phyloP scores from a whole-genome alignment of 2,797 vertebrate genomes.

The Neosilurus hyrtlii region DNA sequence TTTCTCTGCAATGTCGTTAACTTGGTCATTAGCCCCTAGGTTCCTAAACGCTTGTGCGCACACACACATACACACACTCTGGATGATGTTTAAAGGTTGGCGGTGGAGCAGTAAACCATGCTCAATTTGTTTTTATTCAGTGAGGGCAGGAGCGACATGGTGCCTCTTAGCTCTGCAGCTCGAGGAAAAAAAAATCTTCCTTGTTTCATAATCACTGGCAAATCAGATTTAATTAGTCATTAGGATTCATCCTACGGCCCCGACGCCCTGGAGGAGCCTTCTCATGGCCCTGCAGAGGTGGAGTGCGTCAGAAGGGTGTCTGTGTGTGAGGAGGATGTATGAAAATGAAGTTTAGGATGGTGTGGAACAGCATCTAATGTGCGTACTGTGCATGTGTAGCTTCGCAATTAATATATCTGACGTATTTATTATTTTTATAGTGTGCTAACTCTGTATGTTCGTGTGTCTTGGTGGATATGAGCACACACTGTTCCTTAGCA shows the following conservation, averaged over 20 bases:
- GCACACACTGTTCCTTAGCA: slow-evolving; percentile 5
- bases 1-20: not conserved
- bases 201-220: slow-evolving; percentile 77
- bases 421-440: not conserved
- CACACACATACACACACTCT: slow-evolving; percentile 57
- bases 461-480: not conserved
- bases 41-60: slow-evolving; percentile 17
- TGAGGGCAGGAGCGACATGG: slow-evolving; percentile 53
- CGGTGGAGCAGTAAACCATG: slow-evolving; percentile 69
- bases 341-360: slow-evolving; percentile 2
- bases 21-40: not conserved
- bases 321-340: slow-evolving; percentile 21
- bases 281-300: slow-evolving; percentile 56
- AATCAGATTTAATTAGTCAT: slow-evolving; percentile 81
- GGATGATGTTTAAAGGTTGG: slow-evolving; percentile 52
- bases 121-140: slow-evolving; percentile 64
- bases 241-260: slow-evolving; percentile 77
- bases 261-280: slow-evolving; percentile 65
- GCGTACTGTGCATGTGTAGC: not conserved
- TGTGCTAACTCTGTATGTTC: not conserved
- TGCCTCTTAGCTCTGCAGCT: slow-evolving; percentile 62
- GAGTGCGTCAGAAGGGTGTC: slow-evolving; percentile 31
- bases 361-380: not conserved
- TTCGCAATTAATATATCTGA: slow-evolving; percentile 9
- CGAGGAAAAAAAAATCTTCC: slow-evolving; percentile 62